Base-by-base conservation (phyloP, 2,113 vertebrate species). In the Etia nguti region DNA sequence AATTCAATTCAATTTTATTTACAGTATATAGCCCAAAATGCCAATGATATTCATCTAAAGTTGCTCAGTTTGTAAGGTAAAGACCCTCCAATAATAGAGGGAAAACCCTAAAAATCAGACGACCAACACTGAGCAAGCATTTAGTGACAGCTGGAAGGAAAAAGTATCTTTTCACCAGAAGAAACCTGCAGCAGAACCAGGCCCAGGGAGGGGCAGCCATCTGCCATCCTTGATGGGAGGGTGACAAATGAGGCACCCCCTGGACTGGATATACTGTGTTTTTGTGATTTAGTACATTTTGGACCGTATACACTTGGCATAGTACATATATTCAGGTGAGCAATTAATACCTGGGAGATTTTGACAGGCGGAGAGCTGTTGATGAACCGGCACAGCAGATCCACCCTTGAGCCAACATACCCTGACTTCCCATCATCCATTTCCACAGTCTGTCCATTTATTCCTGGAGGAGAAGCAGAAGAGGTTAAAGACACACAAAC, bases 351-450 rank as follows among this genome's bases (percentile, higher is more conserved):
- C 96, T 99, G 99, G 0, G 98, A 99, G 95, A 99, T 98, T 96
- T 98, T 99, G 93, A 99, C 98, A 0, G 90, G 96, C 10, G 97
- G 97, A 79, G 96, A 95, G 0, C 96, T 98, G 95, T 98, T 99
- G 93, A 97, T 95, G 88, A 99, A 98, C 80, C 95, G 97, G 91
- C 99, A 99, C 88, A 97, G 97, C 26, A 99, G 97, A 82, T 98
- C 97, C 90, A 99, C 97, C 2, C 98, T 97, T 1, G 97, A 97
- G 81, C 98, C 98, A 0, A 98, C 96, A 86, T 97, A 98, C 3
- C 98, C 98, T 0, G 97, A 98, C 82, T 97, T 97, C 7, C 95
- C 97, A 80, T 97, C 97, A 34, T 99, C 99, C 95, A 99, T 98
- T 79, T 98, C 96, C n/a, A 99, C 95, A 77, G 82, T 93, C 82